Evolutionary conservation across 1,140 invertebrate genomes (phyloP).

Genomic region (Laupala kohalensis): DNA sequence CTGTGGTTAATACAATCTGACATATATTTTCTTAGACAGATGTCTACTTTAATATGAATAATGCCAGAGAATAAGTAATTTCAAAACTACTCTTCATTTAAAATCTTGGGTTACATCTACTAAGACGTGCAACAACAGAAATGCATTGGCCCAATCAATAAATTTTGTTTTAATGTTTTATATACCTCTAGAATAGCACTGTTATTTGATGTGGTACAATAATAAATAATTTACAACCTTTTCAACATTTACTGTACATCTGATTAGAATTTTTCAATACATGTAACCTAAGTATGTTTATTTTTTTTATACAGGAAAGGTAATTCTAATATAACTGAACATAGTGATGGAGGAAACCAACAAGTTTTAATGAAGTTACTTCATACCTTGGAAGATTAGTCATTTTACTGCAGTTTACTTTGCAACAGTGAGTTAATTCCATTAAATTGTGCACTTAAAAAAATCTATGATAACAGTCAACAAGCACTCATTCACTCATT

Average conservation of each 20-base stretch:
- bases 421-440: constrained; percentile 4
- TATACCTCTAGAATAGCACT: neutral
- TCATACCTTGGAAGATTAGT: constrained; percentile 2
- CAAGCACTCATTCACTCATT: neutral
- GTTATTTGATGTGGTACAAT: neutral
- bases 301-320: constrained; percentile 1
- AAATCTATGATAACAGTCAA: neutral
- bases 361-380: neutral
- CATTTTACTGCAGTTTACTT: neutral
- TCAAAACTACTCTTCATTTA: neutral
- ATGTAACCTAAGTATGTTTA: neutral
- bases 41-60: neutral
- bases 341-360: neutral
- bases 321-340: neutral
- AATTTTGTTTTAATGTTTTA: neutral
- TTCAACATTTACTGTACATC: constrained; percentile 7
- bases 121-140: neutral
- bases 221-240: constrained; percentile 1
- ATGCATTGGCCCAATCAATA: constrained; percentile 7
- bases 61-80: neutral
- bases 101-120: constrained; percentile 4
- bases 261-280: neutral
- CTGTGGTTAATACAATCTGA: neutral
- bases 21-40: neutral
- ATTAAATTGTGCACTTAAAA: neutral